Conservation (phyloP, 1,140 invertebrate species). For the Trigoniulus corallinus region DNA sequence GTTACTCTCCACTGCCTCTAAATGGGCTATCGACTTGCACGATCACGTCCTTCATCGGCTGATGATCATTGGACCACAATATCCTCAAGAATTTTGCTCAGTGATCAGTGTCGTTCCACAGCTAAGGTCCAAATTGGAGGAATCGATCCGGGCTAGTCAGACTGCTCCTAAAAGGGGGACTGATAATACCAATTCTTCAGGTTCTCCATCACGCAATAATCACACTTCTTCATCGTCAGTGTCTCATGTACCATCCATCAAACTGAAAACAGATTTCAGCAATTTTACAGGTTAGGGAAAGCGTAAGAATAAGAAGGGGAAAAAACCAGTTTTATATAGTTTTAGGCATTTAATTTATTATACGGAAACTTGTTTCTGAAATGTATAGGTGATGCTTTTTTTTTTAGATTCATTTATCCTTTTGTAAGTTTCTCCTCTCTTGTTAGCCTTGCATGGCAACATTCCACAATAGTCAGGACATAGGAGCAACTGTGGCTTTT, state of each 20-base stretch:
- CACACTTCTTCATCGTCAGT: conserved; percentile 8
- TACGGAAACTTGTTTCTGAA: too few species aligned
- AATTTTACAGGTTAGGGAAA: conserved; percentile 51
- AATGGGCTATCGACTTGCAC: conserved; percentile 51
- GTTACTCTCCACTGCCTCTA: conserved; percentile 38
- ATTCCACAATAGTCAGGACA: too few species aligned
- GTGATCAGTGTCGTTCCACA: conserved; percentile 67
- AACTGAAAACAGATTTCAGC: conserved; percentile 90
- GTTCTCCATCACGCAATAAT: conserved; percentile 5
- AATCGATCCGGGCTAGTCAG: conserved; percentile 60
- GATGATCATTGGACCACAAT: conserved; percentile 76
- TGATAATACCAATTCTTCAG: conserved; percentile 16
- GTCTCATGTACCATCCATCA: conserved; percentile 49
- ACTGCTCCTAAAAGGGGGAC: conserved; percentile 16
- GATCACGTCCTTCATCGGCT: conserved; percentile 73
- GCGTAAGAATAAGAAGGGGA: too few species aligned
- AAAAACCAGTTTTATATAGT: too few species aligned
- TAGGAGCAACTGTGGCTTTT: too few species aligned
- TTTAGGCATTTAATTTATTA: too few species aligned
- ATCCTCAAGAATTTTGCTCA: conserved; percentile 78
- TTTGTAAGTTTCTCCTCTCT: too few species aligned
- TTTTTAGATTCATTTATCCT: too few species aligned
- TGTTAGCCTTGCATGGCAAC: too few species aligned
- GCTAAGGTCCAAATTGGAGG: conserved; percentile 62
- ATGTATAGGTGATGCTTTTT: too few species aligned